These are phyloP conservation scores for Zapus hudsonius DNA, from an alignment of 2,113 vertebrate species.

Conservation along the genomic window DNA sequence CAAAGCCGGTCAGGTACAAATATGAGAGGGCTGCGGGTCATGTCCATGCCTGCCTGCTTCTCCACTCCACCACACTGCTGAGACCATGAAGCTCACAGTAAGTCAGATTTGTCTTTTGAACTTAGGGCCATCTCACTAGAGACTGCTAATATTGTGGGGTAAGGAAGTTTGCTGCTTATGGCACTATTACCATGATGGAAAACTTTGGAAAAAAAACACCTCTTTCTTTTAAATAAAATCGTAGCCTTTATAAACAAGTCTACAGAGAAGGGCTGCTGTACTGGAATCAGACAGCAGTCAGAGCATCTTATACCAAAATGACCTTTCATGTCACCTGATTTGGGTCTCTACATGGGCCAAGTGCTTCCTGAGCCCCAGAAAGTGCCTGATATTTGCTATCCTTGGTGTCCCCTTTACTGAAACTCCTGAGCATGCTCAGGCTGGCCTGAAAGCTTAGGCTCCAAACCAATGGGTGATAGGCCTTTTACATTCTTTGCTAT, in stretches of 20 bases:
- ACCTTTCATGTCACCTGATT: not conserved
- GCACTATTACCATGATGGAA: not conserved
- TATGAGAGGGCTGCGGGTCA: slow-evolving; percentile 57
- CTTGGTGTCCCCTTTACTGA: slow-evolving; percentile 8
- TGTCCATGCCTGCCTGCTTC: slow-evolving; percentile 14
- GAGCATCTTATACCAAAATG: not conserved
- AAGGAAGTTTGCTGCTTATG: not conserved
- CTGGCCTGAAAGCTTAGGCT: not conserved
- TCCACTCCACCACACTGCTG: not conserved
- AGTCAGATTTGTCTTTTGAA: slow-evolving; percentile 68
- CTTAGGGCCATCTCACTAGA: not conserved
- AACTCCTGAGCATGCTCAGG: not conserved
- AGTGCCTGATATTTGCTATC: not conserved
- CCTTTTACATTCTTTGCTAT: not conserved
- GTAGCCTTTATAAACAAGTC: not conserved
- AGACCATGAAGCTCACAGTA: slow-evolving; percentile 78
- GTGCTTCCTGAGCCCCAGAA: not conserved
- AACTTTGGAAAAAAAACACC: not conserved
- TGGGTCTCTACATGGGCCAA: not conserved
- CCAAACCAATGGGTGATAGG: not conserved
- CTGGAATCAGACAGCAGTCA: not conserved
- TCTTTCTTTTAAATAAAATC: not conserved
- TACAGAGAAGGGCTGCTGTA: not conserved
- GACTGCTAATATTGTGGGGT: not conserved
- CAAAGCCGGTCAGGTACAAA: slow-evolving; percentile 77